These are phyloP conservation scores for Ormia ochracea DNA, from an alignment of 2,888 invertebrate genomes.

Conservation along the genomic window DNA sequence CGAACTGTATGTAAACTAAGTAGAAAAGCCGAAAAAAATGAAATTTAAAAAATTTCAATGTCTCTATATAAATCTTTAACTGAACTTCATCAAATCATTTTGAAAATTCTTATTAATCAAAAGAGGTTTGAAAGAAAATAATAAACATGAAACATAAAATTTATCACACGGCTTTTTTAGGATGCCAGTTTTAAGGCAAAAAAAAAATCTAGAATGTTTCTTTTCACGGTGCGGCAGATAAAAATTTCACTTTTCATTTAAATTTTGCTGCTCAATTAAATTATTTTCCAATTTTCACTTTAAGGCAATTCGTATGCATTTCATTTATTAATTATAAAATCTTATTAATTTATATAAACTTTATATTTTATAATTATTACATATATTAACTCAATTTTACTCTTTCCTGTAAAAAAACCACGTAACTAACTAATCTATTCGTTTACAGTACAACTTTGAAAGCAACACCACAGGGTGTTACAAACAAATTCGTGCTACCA, in stretches of 20 bases:
- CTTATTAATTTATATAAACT: constrained; percentile 2
- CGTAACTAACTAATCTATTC: constrained; percentile 36
- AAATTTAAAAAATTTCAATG: constrained; percentile 20
- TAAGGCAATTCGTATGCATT: not conserved
- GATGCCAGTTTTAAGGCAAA: constrained; percentile 30
- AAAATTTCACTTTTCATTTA: constrained; percentile 56
- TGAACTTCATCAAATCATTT: not conserved
- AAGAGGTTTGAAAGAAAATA: not conserved
- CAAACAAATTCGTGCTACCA: not conserved
- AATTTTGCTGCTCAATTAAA: not conserved
- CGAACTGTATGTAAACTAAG: constrained; percentile 57
- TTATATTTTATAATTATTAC: constrained; percentile 24
- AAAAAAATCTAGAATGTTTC: constrained; percentile 52
- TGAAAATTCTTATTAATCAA: not conserved
- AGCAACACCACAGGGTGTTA: constrained; percentile 4
- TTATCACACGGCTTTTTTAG: constrained; percentile 23
- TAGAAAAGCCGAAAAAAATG: constrained; percentile 29
- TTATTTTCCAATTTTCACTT: not conserved
- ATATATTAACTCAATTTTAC: constrained; percentile 33
- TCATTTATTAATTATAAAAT: not conserved
- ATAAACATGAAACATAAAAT: not conserved
- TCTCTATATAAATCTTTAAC: not conserved
- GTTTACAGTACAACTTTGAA: not conserved
- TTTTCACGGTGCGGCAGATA: constrained; percentile 30
- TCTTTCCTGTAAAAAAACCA: constrained; percentile 32